These are phyloP conservation scores for Parnassius smintheus DNA, from an alignment of 2,888 invertebrate genomes.

Conservation along the genomic window DNA sequence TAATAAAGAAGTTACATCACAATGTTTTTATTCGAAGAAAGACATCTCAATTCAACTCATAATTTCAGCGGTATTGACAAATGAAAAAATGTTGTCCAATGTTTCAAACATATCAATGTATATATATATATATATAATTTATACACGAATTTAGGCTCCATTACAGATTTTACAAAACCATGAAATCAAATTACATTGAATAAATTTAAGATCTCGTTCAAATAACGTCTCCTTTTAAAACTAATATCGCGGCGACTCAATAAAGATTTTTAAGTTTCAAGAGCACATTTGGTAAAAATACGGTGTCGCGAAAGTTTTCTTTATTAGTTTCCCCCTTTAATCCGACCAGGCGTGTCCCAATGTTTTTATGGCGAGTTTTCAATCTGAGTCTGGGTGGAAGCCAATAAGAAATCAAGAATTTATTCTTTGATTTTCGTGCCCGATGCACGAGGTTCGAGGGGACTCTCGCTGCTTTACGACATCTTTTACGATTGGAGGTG, in stretches of 20 bases:
- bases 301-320: conserved; percentile 80
- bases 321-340: conserved; percentile 80
- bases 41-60: too few relatives aligned
- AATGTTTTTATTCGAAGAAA: too few relatives aligned
- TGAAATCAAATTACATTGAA: too few relatives aligned
- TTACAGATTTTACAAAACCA: too few relatives aligned
- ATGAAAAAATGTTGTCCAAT: too few relatives aligned
- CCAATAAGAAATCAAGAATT: conserved; percentile 81
- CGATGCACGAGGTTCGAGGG: conserved; percentile 58
- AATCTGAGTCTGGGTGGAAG: conserved; percentile 78
- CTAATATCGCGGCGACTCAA: conserved; percentile 68
- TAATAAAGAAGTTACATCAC: too few relatives aligned
- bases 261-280: conserved; percentile 73
- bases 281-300: conserved; percentile 76
- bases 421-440: conserved; percentile 76
- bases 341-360: conserved; percentile 77
- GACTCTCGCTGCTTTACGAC: conserved; percentile 77
- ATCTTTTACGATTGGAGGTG: conserved; percentile 81
- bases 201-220: neutral
- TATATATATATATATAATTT: too few relatives aligned
- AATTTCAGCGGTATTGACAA: too few relatives aligned
- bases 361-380: conserved; percentile 81
- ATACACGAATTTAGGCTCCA: too few relatives aligned
- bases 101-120: too few relatives aligned
- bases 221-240: conserved; percentile 49